These are phyloP conservation scores for Turritopsis rubra DNA, from an alignment of 30 jellyfish, hydroid and myxozoan genomes.

Conservation along the genomic window DNA sequence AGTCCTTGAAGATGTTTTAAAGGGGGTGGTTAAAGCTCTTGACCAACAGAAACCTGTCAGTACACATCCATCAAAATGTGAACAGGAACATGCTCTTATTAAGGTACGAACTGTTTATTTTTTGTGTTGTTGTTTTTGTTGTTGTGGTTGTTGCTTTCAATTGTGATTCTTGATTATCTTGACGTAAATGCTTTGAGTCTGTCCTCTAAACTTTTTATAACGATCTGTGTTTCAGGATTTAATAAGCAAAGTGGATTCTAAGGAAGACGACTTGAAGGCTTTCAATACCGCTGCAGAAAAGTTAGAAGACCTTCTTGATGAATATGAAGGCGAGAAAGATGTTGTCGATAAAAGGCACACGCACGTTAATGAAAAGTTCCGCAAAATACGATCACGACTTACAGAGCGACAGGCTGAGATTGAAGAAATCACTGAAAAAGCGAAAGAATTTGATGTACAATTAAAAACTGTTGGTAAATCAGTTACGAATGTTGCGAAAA, in stretches of 20 bases:
- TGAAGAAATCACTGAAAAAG: conserved; percentile 60
- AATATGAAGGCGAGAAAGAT: conserved; percentile 68
- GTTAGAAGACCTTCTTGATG: conserved; percentile 47
- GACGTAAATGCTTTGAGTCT: no score
- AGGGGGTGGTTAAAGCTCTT: conserved; percentile 48
- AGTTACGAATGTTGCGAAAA: conserved; percentile 36
- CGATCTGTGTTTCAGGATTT: conserved; percentile 29
- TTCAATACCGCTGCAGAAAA: conserved; percentile 61
- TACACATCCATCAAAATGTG: conserved; percentile 62
- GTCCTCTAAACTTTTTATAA: background rate
- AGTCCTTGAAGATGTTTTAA: conserved; percentile 46
- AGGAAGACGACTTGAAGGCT: conserved; percentile 63
- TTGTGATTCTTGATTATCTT: background rate
- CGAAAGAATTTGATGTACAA: conserved; percentile 48
- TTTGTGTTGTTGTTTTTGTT: no score
- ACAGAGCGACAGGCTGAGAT: conserved; percentile 65
- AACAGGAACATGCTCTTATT: conserved; percentile 32
- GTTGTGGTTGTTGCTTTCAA: background rate
- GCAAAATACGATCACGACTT: conserved; percentile 44
- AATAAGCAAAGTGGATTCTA: conserved; percentile 42
- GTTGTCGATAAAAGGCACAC: conserved; percentile 32
- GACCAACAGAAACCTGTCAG: conserved; percentile 50
- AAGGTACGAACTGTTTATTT: conserved; percentile 35
- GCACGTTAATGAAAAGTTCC: conserved; percentile 46
- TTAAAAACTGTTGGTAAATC: conserved; percentile 44